phyloP scores from a whole-genome alignment of 2,888 invertebrate species.

The Ophioninae sp. region DNA sequence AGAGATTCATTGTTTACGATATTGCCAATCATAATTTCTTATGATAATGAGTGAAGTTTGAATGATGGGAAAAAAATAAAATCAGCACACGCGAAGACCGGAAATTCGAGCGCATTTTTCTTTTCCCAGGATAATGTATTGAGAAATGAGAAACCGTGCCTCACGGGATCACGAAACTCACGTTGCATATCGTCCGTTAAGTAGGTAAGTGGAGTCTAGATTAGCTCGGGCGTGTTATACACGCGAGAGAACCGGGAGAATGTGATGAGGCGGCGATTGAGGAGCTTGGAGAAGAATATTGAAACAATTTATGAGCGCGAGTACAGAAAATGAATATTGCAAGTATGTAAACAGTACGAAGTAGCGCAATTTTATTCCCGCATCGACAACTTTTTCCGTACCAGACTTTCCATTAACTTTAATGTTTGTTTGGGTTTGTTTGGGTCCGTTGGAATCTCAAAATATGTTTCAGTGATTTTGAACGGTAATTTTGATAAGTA shows the following conservation, averaged over 20 bases:
- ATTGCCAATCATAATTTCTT: neutral
- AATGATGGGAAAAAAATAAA: slow-evolving; percentile 16
- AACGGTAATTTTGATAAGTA: too few relatives aligned
- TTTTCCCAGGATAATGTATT: slow-evolving; percentile 23
- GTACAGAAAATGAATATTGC: neutral
- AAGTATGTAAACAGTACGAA: neutral
- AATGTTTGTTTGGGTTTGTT: neutral
- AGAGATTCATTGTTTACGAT: neutral
- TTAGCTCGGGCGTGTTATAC: slow-evolving; percentile 68
- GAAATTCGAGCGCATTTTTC: slow-evolving; percentile 12
- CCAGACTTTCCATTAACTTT: slow-evolving; percentile 19
- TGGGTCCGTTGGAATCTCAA: neutral
- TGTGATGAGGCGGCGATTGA: slow-evolving; percentile 48
- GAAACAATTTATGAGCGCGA: slow-evolving; percentile 27
- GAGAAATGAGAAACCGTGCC: slow-evolving; percentile 51
- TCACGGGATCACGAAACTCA: slow-evolving; percentile 63
- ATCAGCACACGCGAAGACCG: slow-evolving; percentile 23
- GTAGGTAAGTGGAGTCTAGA: slow-evolving; percentile 73
- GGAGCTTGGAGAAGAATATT: slow-evolving; percentile 46
- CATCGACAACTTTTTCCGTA: slow-evolving; percentile 15
- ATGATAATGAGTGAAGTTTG: neutral
- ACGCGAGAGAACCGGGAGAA: slow-evolving; percentile 62
- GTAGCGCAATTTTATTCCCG: slow-evolving; percentile 39
- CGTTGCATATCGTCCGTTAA: slow-evolving; percentile 69
- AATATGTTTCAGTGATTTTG: too few relatives aligned